Evolutionary conservation across 92 coral and sea anemone species (phyloP), one percentile per base, ranked within the genome.

Genomic region (Siderastrea siderea): DNA sequence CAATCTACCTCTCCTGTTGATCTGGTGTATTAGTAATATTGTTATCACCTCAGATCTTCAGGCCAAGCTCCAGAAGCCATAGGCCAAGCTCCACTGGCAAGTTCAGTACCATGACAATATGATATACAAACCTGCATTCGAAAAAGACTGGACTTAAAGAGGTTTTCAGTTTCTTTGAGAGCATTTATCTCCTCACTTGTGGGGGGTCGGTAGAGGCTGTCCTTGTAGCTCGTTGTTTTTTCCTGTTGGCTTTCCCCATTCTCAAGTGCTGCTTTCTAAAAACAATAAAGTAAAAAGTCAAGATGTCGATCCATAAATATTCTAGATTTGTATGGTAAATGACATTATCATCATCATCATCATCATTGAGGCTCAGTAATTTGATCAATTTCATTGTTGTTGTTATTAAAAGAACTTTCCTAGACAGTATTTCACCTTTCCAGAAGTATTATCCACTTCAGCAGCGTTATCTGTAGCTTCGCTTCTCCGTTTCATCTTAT

Each of bases 121-220:
- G 3, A 7, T 13, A 11, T 10, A 82, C 86, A 16, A 82, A 95
- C 98, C 96, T 98, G 99, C 98, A 98, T 94, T 53, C 96, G 98
- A 64, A 98, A 88, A 38, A 98, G 95, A 70, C 99, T 94, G 47
- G 99, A 98, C 74, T 95, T 94, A 65, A 98, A 98, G 5, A 98
- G 90, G 75, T 94, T 94, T 78, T 98, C 99, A 17, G 99, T 95
- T 79, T 98, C 99, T 83, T 98, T 98, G 17, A 98, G 74, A 8
- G 97, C 84, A 78, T 80, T 94, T 2, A 98, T 86, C 84, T 98
- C 99, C 68, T 98, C 99, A 80, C 95, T 86, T 0, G 98, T 95
- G n/a, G 97, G 99, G 13, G 99, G 99, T 72, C 98, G 90, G 84
- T 95, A 98, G 15, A 94, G 84, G 59, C 95, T 90, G 57, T 87